These are phyloP conservation scores for Poecilia picta DNA, from an alignment of 2,797 vertebrate genomes.

Conservation along the genomic window DNA sequence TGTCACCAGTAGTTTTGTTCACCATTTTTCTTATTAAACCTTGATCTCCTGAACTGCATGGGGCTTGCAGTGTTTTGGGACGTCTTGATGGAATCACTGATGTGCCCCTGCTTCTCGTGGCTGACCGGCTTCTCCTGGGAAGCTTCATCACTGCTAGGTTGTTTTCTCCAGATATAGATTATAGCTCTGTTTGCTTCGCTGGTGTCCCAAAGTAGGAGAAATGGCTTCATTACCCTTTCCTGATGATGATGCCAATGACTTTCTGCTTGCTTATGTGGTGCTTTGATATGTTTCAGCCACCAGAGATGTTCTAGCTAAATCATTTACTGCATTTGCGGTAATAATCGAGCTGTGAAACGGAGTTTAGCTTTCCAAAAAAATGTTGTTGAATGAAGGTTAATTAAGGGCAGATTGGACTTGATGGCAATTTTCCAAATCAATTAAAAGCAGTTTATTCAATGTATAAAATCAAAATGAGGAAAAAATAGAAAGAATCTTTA, in stretches of 20 bases:
- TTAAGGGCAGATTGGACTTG: not conserved
- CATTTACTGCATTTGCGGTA: not conserved
- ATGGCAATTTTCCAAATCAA: not conserved
- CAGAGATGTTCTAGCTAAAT: not conserved
- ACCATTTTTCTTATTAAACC: not conserved
- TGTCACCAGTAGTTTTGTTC: too few relatives aligned
- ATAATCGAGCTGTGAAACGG: not conserved
- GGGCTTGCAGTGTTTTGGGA: not conserved
- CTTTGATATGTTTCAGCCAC: not conserved
- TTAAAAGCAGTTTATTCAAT: not conserved
- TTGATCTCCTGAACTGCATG: not conserved
- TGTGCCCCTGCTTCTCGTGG: not conserved
- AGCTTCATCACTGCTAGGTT: too few relatives aligned
- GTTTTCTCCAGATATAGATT: too few relatives aligned
- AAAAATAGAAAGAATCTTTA: not conserved
- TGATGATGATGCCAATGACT: not conserved
- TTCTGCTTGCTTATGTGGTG: not conserved
- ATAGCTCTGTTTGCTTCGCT: too few relatives aligned
- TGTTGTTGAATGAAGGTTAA: not conserved
- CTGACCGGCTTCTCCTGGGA: too few relatives aligned
- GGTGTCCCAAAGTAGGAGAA: too few relatives aligned
- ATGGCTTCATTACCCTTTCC: not conserved
- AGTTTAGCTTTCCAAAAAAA: not conserved
- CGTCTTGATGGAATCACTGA: not conserved
- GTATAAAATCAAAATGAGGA: not conserved